Percentiles rank a stretch among this genome's conserved stretches.
phyloP scores from a whole-genome alignment of 2,797 vertebrate genomes.

The Coregonus ussuriensis region DNA sequence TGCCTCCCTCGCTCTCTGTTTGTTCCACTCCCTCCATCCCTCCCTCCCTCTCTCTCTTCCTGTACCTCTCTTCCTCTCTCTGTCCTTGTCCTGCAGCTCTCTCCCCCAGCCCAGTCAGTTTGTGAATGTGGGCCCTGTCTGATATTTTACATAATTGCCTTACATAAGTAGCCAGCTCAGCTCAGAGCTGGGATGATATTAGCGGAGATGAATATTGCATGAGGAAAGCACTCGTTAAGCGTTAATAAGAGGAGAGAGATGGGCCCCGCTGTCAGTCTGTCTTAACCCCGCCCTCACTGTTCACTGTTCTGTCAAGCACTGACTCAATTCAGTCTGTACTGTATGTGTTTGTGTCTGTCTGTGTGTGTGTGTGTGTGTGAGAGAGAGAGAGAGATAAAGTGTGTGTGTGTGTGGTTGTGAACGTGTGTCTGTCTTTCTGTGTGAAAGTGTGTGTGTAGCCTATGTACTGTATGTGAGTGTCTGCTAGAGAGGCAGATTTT shows the following conservation, averaged over 20 bases:
- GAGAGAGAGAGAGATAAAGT: neutral
- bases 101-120: slow-evolving; percentile 62
- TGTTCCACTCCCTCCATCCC: too few species aligned
- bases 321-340: slow-evolving; percentile 8
- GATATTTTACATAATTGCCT: slow-evolving; percentile 85
- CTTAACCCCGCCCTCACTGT: slow-evolving; percentile 74
- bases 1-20: neutral
- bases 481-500: slow-evolving; percentile 51
- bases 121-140: slow-evolving; percentile 73
- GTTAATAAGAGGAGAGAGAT: slow-evolving; percentile 83
- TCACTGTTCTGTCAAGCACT: slow-evolving; percentile 27
- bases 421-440: neutral
- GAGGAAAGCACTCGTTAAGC: slow-evolving; percentile 82
- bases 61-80: slow-evolving; percentile 31
- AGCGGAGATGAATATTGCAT: slow-evolving; percentile 81
- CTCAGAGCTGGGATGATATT: slow-evolving; percentile 79
- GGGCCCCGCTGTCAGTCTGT: slow-evolving; percentile 76
- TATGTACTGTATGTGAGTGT: slow-evolving; percentile 3
- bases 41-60: slow-evolving; percentile 22
- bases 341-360: neutral
- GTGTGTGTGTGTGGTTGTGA: slow-evolving; percentile 3
- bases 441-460: slow-evolving; percentile 6
- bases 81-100: slow-evolving; percentile 70
- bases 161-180: slow-evolving; percentile 81
- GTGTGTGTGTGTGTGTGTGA: neutral